Conservation (phyloP, 2,888 invertebrate genomes). For the Thera britannica region DNA sequence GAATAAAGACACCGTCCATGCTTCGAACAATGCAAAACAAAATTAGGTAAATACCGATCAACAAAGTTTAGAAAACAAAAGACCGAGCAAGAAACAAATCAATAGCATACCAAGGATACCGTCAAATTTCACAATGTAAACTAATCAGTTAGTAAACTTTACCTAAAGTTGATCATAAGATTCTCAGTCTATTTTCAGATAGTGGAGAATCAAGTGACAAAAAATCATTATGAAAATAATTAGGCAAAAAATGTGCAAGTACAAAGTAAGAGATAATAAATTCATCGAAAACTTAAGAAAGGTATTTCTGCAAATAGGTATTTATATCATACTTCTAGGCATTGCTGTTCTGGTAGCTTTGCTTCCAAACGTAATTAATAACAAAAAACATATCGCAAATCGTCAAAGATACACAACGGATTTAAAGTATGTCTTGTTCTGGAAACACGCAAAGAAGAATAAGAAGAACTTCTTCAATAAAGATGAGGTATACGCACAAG, state of each 20-base stretch:
- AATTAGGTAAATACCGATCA: constrained; percentile 9
- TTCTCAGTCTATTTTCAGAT: constrained; percentile 8
- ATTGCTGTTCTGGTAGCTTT: constrained; percentile 51
- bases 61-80: constrained; percentile 20
- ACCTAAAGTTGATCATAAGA: neutral
- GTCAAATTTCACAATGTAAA: constrained; percentile 6
- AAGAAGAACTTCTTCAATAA: constrained; percentile 39
- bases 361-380: constrained; percentile 51
- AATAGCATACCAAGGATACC: constrained; percentile 25
- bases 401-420: constrained; percentile 60
- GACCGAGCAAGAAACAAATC: constrained; percentile 5
- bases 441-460: constrained; percentile 51
- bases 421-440: constrained; percentile 72
- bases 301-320: constrained; percentile 45
- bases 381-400: constrained; percentile 28
- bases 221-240: constrained; percentile 35
- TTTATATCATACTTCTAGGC: constrained; percentile 46
- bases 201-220: neutral
- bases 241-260: constrained; percentile 42
- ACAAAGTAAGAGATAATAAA: constrained; percentile 62
- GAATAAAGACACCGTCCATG: too few species aligned
- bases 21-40: neutral
- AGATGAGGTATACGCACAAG: constrained; percentile 46
- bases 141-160: constrained; percentile 13
- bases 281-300: constrained; percentile 53